Evolutionary conservation across 1,140 invertebrate genomes (phyloP).

Genomic region (Neotoxoptera formosana): DNA sequence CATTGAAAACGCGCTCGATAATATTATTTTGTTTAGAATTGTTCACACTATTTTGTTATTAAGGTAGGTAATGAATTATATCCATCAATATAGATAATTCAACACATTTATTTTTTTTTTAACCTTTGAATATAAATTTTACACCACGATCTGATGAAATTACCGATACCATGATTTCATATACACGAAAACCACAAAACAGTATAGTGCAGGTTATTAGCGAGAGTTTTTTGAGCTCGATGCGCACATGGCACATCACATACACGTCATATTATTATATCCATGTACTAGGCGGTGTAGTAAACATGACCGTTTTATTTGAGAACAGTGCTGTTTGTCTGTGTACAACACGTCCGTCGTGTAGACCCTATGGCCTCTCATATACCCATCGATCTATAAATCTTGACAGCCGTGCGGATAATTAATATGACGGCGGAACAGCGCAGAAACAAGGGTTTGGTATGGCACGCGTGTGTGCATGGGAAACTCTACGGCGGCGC

Average conservation of each 20-base stretch:
- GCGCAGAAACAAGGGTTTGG: conserved; percentile 43
- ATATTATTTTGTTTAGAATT: neutral
- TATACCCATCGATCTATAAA: conserved; percentile 20
- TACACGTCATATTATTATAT: neutral
- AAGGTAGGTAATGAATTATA: neutral
- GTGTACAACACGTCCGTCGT: neutral
- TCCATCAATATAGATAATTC: too few relatives aligned
- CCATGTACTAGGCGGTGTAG: neutral
- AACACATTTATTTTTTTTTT: neutral
- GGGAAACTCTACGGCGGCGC: neutral
- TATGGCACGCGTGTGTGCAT: conserved; percentile 22
- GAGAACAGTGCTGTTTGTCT: neutral
- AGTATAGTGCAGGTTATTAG: neutral
- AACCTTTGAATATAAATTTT: neutral
- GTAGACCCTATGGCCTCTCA: neutral
- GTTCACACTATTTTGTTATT: neutral
- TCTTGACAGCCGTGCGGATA: conserved; percentile 53
- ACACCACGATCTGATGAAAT: neutral
- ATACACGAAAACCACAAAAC: neutral
- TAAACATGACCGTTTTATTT: neutral
- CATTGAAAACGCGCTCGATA: neutral
- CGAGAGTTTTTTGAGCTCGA: neutral
- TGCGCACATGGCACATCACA: neutral
- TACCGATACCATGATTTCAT: neutral
- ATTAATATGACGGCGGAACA: conserved; percentile 44